Evolutionary conservation across 2,888 invertebrate species (phyloP), one percentile per base, ranked within the genome.

Genomic region (Cotesia congregata): DNA sequence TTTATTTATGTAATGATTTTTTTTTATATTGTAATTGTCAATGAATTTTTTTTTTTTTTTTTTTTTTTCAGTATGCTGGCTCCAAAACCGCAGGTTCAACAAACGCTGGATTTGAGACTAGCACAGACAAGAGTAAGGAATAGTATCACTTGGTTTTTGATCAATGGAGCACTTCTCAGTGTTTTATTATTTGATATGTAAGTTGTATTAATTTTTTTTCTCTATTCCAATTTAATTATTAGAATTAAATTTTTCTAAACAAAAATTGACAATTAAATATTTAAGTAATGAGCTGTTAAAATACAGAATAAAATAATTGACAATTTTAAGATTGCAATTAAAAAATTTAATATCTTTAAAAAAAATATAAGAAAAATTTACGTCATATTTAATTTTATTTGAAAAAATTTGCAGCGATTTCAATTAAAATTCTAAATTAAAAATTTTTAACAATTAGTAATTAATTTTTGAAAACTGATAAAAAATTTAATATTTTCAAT

Each of bases 111-210:
- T 75, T 81, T 92, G 9, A 91, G 91, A 70, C 92, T 92, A 81
- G 90, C 88, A 0, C 90, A 91, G 76, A 90, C 87, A 78, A 91
- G 91, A 84, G 90, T 92, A 2, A 90, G 90, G 6, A 90, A 85
- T 73, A 91, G 92, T 30, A 85, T 93, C n/a, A 91, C 91, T 80
- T 93, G 93, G 93, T 92, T 93, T 69, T 83, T 90, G 9, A 85
- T 93, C 15, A 94, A 94, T 84, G 89, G 90, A n/a, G 84, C 89
- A 7, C 82, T 93, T 40, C 87, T 93, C 41, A 83, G 91, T 12
- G 83, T 93, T 72, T 88, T 93, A 61, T 84, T 91, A 6, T 93
- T 92, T 84, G 94, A 94, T 85, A 89, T 94, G 94, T 94, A 88
- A 91, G 92, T 70, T 39, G 71, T 70, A 20, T 69, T 39, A 15